Conservation (phyloP, 2,797 vertebrate species). For the Trichosurus vulpecula region DNA sequence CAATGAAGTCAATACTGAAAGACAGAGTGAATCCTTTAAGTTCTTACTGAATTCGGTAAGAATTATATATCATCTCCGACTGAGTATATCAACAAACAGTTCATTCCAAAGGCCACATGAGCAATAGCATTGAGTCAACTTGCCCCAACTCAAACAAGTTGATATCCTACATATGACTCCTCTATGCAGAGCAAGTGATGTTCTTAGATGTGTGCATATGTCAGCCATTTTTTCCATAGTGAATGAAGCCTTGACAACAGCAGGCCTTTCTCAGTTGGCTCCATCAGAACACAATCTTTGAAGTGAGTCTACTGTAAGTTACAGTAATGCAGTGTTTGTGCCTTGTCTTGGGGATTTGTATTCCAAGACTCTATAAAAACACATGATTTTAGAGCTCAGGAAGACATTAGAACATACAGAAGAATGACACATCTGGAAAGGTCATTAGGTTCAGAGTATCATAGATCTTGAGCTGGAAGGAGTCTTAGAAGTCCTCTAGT, state of each 20-base stretch:
- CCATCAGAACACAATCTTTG: not conserved
- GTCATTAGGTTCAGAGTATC: not conserved
- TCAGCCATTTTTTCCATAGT: not conserved
- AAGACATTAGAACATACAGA: not conserved
- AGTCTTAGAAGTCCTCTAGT: not conserved
- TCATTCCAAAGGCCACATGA: not conserved
- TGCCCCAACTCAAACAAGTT: not conserved
- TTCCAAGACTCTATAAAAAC: not conserved
- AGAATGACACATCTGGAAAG: slow-evolving; percentile 11
- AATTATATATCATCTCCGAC: not conserved
- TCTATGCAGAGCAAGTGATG: not conserved
- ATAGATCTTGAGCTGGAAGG: not conserved
- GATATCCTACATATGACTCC: not conserved
- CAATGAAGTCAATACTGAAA: not conserved
- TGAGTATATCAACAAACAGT: not conserved
- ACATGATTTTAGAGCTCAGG: not conserved
- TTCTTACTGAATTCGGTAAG: not conserved
- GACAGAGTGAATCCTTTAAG: not conserved
- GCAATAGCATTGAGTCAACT: not conserved
- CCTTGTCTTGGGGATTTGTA: not conserved
- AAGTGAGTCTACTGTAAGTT: not conserved
- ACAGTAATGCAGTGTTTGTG: not conserved
- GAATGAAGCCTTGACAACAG: not conserved
- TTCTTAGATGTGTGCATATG: not conserved
- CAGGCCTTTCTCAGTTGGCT: not conserved